phyloP scores from a whole-genome alignment of 2,797 vertebrate genomes.

The Natrix natrix region DNA sequence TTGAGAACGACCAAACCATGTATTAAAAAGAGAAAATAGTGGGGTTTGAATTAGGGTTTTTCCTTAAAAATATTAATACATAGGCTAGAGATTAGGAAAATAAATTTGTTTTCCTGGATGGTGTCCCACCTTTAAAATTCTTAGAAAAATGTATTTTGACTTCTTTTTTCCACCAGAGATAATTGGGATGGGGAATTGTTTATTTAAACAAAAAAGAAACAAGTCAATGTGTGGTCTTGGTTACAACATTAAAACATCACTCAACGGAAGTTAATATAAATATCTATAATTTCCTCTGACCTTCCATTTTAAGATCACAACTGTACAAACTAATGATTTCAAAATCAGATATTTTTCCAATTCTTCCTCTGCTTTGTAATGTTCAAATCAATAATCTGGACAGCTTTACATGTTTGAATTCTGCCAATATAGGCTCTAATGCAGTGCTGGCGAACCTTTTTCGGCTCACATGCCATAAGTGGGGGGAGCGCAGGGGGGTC shows the following conservation, averaged over 20 bases:
- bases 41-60: background rate
- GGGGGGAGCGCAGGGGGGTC: no score
- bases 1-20: accelerated
- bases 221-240: background rate
- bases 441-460: background rate
- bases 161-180: background rate
- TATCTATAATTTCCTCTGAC: background rate
- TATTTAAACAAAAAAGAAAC: background rate
- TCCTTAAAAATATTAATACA: background rate
- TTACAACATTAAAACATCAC: background rate
- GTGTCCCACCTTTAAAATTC: background rate
- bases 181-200: background rate
- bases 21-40: background rate
- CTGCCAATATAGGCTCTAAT: background rate
- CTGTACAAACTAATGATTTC: background rate
- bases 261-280: background rate
- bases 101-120: background rate
- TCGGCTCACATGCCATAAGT: no score
- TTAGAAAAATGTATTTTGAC: background rate
- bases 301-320: background rate
- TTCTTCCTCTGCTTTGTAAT: background rate
- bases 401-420: background rate
- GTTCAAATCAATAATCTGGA: background rate
- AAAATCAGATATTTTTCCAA: background rate
- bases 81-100: background rate